Evolutionary conservation across 2,888 invertebrate species (phyloP).

Genomic region (Drosophila anomelani): DNA sequence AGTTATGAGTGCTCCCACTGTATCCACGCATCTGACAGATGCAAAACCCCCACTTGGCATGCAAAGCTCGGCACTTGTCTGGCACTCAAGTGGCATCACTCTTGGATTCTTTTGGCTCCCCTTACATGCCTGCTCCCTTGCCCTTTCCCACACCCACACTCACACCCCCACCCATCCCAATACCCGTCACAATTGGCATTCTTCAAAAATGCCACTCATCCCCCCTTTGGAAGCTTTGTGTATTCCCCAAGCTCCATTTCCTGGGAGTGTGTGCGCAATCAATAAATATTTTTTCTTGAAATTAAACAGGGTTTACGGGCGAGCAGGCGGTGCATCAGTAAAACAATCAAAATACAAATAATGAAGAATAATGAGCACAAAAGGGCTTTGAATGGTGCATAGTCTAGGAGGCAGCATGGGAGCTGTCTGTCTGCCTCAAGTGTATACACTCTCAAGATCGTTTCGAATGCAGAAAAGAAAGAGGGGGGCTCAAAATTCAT

Average conservation of each 20-base stretch:
- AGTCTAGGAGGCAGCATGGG: constrained; percentile 28
- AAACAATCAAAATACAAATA: constrained; percentile 60
- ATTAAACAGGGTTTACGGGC: constrained; percentile 49
- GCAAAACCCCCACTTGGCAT: constrained; percentile 27
- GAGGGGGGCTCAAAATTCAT: constrained; percentile 19
- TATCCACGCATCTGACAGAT: constrained; percentile 31
- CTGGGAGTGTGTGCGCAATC: constrained; percentile 52
- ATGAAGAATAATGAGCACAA: constrained; percentile 58
- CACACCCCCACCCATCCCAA: constrained; percentile 1
- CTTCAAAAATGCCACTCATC: constrained; percentile 39
- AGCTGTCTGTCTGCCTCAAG: constrained; percentile 25
- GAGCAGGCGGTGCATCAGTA: constrained; percentile 13
- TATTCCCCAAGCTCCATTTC: constrained; percentile 30
- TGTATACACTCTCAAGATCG: constrained; percentile 31
- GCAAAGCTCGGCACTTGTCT: constrained; percentile 52
- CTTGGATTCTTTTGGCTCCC: constrained; percentile 14
- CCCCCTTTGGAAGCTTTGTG: neutral
- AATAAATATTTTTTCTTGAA: constrained; percentile 62
- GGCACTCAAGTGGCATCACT: constrained; percentile 34
- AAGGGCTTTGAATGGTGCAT: constrained; percentile 20
- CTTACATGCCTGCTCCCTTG: neutral
- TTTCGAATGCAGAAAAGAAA: neutral
- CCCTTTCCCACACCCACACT: neutral
- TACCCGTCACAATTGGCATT: constrained; percentile 59
- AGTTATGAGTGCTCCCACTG: constrained; percentile 15